Conservation (phyloP, 2,113 vertebrate species). For the Pteropus alecto region DNA sequence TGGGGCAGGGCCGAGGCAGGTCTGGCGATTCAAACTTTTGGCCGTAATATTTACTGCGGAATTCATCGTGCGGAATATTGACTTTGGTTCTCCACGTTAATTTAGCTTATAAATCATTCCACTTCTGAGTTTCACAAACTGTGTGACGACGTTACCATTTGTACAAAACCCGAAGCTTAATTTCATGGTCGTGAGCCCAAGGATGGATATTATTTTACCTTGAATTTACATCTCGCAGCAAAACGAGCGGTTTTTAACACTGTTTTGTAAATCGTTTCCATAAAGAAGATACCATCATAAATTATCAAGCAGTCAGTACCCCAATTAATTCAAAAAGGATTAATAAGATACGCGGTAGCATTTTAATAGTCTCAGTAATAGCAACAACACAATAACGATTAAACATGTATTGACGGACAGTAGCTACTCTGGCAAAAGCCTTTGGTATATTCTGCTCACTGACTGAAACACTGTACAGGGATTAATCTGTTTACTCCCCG, state of each 20-base stretch:
- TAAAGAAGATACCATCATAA: not conserved
- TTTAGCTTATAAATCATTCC: not conserved
- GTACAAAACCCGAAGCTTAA: not conserved
- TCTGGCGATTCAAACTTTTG: fast-evolving
- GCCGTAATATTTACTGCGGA: no score
- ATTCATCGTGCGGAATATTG: not conserved
- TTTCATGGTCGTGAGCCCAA: not conserved
- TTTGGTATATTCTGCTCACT: fast-evolving
- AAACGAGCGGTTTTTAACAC: not conserved
- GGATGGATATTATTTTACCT: not conserved
- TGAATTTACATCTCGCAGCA: not conserved
- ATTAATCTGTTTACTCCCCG: fast-evolving
- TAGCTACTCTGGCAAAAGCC: not conserved
- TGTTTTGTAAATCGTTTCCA: not conserved
- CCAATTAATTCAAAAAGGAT: not conserved
- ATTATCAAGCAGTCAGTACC: not conserved
- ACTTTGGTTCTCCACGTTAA: not conserved
- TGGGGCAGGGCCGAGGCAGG: no score
- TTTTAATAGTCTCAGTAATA: fast-evolving
- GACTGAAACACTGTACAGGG: fast-evolving
- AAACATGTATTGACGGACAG: fast-evolving
- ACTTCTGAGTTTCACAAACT: not conserved
- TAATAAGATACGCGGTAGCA: not conserved
- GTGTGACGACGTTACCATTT: fast-evolving
- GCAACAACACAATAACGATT: fast-evolving